Conservation (phyloP, 1,140 invertebrate species). For the Patella vulgata region DNA sequence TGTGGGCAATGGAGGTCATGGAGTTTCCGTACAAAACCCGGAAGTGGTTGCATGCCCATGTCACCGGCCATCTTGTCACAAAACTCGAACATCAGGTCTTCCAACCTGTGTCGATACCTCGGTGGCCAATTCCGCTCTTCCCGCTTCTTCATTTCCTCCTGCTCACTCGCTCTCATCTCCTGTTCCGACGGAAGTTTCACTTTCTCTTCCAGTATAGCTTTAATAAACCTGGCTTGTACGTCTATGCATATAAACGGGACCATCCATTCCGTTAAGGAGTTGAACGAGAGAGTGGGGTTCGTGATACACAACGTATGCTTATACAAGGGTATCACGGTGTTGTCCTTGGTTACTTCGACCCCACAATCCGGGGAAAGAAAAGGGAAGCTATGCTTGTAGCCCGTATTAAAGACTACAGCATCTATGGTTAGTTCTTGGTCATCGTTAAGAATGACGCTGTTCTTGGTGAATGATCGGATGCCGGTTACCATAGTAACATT, state of each 20-base stretch:
- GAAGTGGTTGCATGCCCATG: no score
- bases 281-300: slow-evolving; percentile 80
- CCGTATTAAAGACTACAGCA: no score
- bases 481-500: slow-evolving; percentile 53
- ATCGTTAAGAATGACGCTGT: slow-evolving; percentile 44
- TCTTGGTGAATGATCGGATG: slow-evolving; percentile 33
- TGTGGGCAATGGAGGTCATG: no score
- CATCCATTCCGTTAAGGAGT: slow-evolving; percentile 82
- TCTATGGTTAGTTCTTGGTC: slow-evolving; percentile 73
- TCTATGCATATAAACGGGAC: slow-evolving; percentile 89
- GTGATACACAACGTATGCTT: slow-evolving; percentile 85
- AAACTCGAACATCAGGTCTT: no score
- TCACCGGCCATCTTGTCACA: no score
- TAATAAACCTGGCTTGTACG: slow-evolving; percentile 81
- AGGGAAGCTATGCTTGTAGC: slow-evolving; percentile 83
- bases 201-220: slow-evolving; percentile 73
- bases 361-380: slow-evolving; percentile 80
- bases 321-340: slow-evolving; percentile 84
- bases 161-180: slow-evolving; percentile 76
- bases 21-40: no score
- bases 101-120: no score
- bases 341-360: slow-evolving; percentile 79
- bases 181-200: slow-evolving; percentile 74
- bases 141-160: no score
- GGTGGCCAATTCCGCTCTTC: no score